Base-by-base conservation (phyloP, 1,140 invertebrate genomes). In the Drosophila malerkotliana region DNA sequence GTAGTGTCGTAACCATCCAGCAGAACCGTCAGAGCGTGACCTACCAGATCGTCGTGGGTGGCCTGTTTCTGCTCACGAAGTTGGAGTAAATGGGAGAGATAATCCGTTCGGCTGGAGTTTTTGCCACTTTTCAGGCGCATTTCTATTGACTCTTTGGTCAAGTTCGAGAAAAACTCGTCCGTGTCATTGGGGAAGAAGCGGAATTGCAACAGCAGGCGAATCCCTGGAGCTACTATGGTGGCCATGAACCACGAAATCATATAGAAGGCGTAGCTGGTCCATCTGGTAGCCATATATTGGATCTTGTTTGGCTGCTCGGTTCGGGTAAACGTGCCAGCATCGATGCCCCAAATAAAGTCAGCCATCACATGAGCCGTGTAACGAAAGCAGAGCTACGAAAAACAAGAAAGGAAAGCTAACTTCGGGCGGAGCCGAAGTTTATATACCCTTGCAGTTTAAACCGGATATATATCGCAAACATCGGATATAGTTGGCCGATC, bases 1-100 rank as follows among this genome's bases (percentile, higher is more conserved):
- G 83, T 77, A 0, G 95, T 94, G 41, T 95, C 94, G 66, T 93
- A 95, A 8, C 94, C 94, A 77, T 94, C 94, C n/a, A 94, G 44
- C 61, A 94, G 91, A 26, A 94, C 93, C 0, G 93, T 90, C 2
- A 93, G 68, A 4, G 92, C 90, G 82, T 94, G 93, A 3, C 93
- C 92, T 34, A 94, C 90, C 3, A 96, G 92, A 77, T 95, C 93
- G 24, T 94, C 92, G 7, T 94, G 93, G 0, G 87, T 89, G n/a
- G 94, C 92, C 59, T 92, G 90, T 80, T 80, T 91, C 55, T 84
- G 92, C 57, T 90, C 76, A 3, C 79, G 77, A 47, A 93, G 51
- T 10, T 91, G 72, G 18, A 92, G 61, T 49, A 93, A 28, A 56
- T 92, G 74, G 3, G 92, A 85, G 0, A 93, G 57, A 45, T 92